Base-by-base conservation (phyloP, 2,888 invertebrate genomes). In the Epicampocera succincta region DNA sequence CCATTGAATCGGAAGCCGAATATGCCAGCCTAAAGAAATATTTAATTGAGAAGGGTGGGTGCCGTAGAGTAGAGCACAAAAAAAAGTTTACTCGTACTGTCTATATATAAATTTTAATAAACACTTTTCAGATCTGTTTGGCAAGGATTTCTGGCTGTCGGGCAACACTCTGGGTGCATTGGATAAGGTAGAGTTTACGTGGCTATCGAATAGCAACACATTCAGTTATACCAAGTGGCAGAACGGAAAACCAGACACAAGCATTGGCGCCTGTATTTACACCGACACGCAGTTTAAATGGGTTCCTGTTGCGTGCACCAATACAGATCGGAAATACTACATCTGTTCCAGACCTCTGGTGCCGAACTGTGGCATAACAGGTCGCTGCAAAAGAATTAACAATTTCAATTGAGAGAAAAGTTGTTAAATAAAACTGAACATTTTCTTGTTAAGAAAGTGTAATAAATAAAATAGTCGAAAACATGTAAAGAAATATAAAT, bases 121-220 rank as follows among this genome's bases (percentile, higher is more conserved):
- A 9, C 13, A 13, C 0, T 40, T 1, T 52, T 12, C 1, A 75
- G 74, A 50, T 13, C 33, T 6, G 3, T 25, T 19, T n/a, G 17
- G 2, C 9, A 44, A 13, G 15, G 11, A 3, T 1, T 84, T 84
- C 40, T 87, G 85, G 86, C 60, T 85, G 0, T 85, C 84, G 5
- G 87, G 86, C 17, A 82, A 83, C 8, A 85, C 84, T 63, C 75
- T 78, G 12, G 85, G 65, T 1, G 17, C 17, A 3, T 4, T 15
- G 1, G 3, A 13, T 4, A 29, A 52, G 9, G 15, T 6, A 0
- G 52, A 15, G 5, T 86, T 78, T 75, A 58, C 68, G n/a, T 87
- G 87, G 86, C 76, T 85, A 0, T 80, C 82, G 17, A 84, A 4
- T 69, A 87, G 87, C n/a, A 74, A 68, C 9, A 58, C 66, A 1